Base-by-base conservation (phyloP, 2,888 invertebrate genomes). In the Caenorhabditis drosophilae region DNA sequence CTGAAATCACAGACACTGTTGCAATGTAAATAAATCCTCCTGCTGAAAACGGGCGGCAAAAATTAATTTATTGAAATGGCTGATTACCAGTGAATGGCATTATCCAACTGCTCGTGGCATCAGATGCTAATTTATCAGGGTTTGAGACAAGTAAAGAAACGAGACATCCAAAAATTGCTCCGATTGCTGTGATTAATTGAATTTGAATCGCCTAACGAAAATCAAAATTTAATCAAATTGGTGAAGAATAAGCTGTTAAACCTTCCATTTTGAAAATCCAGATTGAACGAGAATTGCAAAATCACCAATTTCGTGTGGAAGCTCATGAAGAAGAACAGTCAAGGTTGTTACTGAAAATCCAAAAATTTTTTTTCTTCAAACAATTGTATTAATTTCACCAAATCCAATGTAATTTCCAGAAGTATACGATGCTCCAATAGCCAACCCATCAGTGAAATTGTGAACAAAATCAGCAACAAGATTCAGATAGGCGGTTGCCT, bases 231-330 rank as follows among this genome's bases (percentile, higher is more conserved):
- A 3, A 11, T 11, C 2, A 25, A 18, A 47, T 47, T 47, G 23
- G 11, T 36, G 3, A 44, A 44, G 23, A 45, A 34, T 35, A 35
- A 20, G 15, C n/a, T 9, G 11, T 18, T 67, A 73, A 79, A 89
- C 89, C 87, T 93, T 93, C 83, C 88, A 90, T 76, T 92, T 89
- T 9, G 91, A 90, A 83, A 93, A 95, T 25, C 98, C 98, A 42
- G 95, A 94, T 85, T 97, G 94, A 54, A 98, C 90, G 53, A 98
- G 88, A 84, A 99, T 97, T 15, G 98, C 98, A 87, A 94, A 98
- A 85, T 98, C 98, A 27, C 98, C 98, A 83, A 98, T 95, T 87
- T 98, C 98, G 87, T 99, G 98, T 36, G 98, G 98, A 67, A 98
- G 91, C 88, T 98, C 98, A 85, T 98, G 98, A 45, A 99, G 86